phyloP scores from a whole-genome alignment of 2,113 vertebrate species.

The Trichechus manatus region DNA sequence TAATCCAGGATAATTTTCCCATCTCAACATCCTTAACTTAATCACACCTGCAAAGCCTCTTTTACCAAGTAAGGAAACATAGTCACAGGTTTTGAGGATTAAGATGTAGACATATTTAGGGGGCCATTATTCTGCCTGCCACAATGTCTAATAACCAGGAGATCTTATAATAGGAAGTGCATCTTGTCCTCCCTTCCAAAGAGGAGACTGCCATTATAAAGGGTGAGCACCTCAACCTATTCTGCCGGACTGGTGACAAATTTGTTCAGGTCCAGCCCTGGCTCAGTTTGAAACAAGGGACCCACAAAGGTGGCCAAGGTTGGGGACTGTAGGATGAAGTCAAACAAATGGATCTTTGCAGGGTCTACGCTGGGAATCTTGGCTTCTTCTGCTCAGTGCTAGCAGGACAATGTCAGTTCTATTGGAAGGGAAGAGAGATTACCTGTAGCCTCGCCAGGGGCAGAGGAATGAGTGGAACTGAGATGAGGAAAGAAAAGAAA shows the following conservation, averaged over 20 bases:
- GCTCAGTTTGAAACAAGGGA: not conserved
- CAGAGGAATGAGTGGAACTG: not conserved
- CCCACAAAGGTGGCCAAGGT: not conserved
- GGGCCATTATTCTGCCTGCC: not conserved
- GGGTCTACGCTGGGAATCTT: not conserved
- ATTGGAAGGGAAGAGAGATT: not conserved
- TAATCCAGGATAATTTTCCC: too few relatives aligned
- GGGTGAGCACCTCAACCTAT: not conserved
- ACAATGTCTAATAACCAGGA: not conserved
- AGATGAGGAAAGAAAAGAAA: not conserved
- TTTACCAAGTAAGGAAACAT: not conserved
- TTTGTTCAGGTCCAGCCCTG: not conserved
- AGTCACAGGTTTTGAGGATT: not conserved
- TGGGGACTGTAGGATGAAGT: too few relatives aligned
- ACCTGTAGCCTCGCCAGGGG: not conserved
- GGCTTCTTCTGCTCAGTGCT: fast-evolving
- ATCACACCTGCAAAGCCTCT: not conserved
- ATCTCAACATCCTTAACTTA: not conserved
- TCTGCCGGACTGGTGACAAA: not conserved
- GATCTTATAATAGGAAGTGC: not conserved
- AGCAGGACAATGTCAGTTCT: fast-evolving
- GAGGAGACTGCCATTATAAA: not conserved
- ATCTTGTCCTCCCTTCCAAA: not conserved
- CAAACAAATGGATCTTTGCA: not conserved
- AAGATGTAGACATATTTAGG: not conserved